Evolutionary conservation across 2,888 invertebrate species (phyloP), one percentile per base, ranked within the genome.

Genomic region (Cataglyphis altisquamis): DNA sequence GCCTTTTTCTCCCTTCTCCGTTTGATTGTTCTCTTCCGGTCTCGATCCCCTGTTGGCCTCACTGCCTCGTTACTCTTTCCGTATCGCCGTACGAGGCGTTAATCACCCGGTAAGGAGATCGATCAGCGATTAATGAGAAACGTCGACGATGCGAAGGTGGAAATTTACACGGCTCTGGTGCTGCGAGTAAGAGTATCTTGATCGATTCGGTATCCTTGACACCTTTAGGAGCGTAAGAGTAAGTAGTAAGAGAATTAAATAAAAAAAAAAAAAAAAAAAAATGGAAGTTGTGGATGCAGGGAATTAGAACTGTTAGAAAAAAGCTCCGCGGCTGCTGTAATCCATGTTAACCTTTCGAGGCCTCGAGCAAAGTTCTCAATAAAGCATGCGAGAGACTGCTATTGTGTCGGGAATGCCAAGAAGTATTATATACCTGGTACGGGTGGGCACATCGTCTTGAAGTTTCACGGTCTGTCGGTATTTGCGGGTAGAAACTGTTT

Each of bases 111-210:
- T 84, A 85, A 86, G 87, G 81, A 84, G 88, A 90, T 90, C 90
- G 89, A 89, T 89, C 90, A 86, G 90, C 91, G 86, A 91, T 91
- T 91, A 91, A 91, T 91, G 88, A 90, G 88, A 91, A 90, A 89
- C 88, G 90, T 90, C 90, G 89, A 85, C 87, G 88, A 70, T 74
- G 64, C 62, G 78, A 77, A 83, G 82, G 85, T 89, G 85, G 87
- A 89, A 90, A 90, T 90, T 90, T 90, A 90, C 85, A 89, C 88
- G 85, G 82, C 84, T 85, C 80, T 57, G 72, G 55, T 83, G 78
- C 32, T 67, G 81, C 84, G 81, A 85, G 84, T 84, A 68, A 73
- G 0, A 73, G 68, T 72, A 84, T 81, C 82, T 83, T 85, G 86
- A 87, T 90, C 87, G 90, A 88, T 90, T 84, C 68, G 64, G 82